A percentile compares a stretch with the other conserved stretches of the same genome.
These are phyloP conservation scores for Glyptemys insculpta DNA, from an alignment of 2,797 vertebrate genomes.

Conservation along the genomic window DNA sequence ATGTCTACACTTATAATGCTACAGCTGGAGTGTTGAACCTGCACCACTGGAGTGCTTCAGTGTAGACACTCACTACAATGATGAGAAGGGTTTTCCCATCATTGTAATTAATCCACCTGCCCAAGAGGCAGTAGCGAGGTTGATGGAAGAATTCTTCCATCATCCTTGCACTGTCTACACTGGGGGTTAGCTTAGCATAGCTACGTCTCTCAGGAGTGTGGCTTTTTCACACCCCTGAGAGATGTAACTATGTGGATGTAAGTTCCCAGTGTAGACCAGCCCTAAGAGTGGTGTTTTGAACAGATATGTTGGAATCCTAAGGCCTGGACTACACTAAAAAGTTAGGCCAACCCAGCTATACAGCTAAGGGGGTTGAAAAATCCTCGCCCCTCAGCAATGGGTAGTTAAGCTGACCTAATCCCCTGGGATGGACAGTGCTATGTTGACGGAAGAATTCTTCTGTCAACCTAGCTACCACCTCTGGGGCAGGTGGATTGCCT, in stretches of 20 bases:
- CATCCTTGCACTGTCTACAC: not conserved
- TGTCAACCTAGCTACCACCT: not conserved
- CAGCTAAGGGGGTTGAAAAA: not conserved
- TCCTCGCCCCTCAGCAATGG: too few relatives aligned
- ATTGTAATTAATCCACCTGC: not conserved
- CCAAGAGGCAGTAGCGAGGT: not conserved
- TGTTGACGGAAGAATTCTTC: not conserved
- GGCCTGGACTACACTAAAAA: not conserved
- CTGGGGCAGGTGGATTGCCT: not conserved
- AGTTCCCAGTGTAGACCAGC: not conserved
- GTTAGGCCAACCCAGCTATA: not conserved
- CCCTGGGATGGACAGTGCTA: not conserved
- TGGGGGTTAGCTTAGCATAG: not conserved
- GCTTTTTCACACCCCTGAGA: not conserved
- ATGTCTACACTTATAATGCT: not conserved
- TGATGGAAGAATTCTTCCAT: not conserved
- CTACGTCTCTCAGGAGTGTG: not conserved
- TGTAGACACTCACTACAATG: not conserved
- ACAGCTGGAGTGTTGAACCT: too few relatives aligned
- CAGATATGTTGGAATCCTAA: slow-evolving; percentile 52
- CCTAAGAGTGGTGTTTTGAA: slow-evolving; percentile 14
- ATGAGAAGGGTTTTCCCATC: not conserved
- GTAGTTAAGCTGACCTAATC: too few relatives aligned
- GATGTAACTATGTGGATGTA: not conserved
- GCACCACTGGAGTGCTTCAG: too few relatives aligned